Evolutionary conservation across 2,113 vertebrate species (phyloP).

Genomic region (Okapia johnstoni): DNA sequence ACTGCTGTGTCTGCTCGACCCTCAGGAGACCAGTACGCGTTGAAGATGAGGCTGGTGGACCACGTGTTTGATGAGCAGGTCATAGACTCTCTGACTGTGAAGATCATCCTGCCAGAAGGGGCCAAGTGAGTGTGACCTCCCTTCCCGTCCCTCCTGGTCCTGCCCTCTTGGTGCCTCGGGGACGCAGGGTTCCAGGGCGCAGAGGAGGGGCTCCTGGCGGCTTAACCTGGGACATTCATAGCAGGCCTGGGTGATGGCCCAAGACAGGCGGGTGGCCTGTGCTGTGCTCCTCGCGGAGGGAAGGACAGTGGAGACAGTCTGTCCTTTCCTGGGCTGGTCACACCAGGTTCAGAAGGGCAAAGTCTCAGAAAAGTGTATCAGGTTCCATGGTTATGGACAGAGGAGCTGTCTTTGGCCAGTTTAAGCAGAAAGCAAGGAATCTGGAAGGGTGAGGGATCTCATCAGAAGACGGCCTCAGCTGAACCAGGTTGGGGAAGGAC

Average conservation of each 20-base stretch:
- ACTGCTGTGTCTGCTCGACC: neutral
- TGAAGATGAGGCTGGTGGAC: slow-evolving; percentile 98
- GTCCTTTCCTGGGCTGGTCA: neutral
- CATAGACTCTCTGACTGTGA: slow-evolving; percentile 93
- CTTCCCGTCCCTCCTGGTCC: neutral
- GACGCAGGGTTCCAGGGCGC: neutral
- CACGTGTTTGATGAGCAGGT: slow-evolving; percentile 98
- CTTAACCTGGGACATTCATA: neutral
- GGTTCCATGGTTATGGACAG: neutral
- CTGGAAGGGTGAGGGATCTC: neutral
- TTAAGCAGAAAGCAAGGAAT: neutral
- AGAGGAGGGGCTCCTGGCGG: neutral
- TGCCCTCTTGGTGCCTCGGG: neutral
- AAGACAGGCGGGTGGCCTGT: neutral
- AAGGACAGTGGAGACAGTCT: too few relatives aligned
- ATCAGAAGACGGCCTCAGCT: neutral
- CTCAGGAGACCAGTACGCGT: slow-evolving; percentile 95
- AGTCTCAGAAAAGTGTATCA: neutral
- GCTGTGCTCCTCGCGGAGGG: neutral
- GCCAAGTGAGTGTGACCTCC: slow-evolving; percentile 88
- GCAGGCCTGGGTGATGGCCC: neutral
- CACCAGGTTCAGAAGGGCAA: neutral
- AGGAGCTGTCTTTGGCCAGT: neutral
- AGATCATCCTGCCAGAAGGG: slow-evolving; percentile 95
- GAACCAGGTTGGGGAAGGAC: neutral